Evolutionary conservation across 2,113 vertebrate species (phyloP).

Genomic region (Salvelinus alpinus): DNA sequence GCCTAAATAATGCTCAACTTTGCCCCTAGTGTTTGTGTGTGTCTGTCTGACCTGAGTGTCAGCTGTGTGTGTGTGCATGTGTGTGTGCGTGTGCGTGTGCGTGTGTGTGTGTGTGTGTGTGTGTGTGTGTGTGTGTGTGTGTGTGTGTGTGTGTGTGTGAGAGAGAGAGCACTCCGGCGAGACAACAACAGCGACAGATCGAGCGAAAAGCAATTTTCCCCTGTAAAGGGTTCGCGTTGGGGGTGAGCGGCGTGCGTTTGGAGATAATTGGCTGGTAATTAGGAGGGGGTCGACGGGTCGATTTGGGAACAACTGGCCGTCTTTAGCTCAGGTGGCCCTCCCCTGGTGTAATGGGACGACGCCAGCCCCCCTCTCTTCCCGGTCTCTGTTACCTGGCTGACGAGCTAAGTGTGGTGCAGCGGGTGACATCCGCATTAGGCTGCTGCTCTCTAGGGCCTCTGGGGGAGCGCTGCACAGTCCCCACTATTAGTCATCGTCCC

Average conservation of each 20-base stretch:
- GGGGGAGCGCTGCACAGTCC: constrained; percentile 35
- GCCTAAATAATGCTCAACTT: not conserved
- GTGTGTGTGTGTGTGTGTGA: no score
- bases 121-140: not conserved
- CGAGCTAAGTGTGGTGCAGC: not conserved
- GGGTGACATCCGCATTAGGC: constrained; percentile 59
- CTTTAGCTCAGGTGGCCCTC: constrained; percentile 84
- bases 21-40: not conserved
- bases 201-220: constrained; percentile 61
- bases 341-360: constrained; percentile 71
- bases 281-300: constrained; percentile 84
- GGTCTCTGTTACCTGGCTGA: constrained; percentile 62
- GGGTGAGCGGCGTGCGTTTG: constrained; percentile 73
- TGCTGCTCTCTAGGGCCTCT: constrained; percentile 12
- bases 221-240: constrained; percentile 49
- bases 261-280: constrained; percentile 90
- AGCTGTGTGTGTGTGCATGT: no score
- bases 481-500: constrained; percentile 47
- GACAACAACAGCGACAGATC: not conserved
- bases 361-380: constrained; percentile 48
- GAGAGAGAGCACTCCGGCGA: not conserved
- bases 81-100: no score
- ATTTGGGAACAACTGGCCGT: constrained; percentile 81
- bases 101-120: no score
- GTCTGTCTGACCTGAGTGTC: not conserved